Percentiles rank a stretch among this genome's conserved stretches.
phyloP scores from a whole-genome alignment of 2,797 vertebrate species.

The Setipinna tenuifilis region DNA sequence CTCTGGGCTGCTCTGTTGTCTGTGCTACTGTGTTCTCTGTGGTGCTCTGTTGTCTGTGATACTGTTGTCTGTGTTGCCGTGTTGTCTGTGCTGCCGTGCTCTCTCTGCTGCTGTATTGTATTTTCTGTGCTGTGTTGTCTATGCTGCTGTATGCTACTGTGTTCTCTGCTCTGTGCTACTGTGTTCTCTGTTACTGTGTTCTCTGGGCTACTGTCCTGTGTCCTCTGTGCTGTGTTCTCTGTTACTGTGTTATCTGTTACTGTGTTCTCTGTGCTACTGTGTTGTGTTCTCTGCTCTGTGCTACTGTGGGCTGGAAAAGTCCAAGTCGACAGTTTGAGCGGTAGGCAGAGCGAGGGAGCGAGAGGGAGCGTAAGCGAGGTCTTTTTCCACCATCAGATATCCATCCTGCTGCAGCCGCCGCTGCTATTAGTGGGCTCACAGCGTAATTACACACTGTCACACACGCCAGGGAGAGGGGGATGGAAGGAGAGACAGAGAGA shows the following conservation, averaged over 20 bases:
- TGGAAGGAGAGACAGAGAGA: constrained; percentile 44
- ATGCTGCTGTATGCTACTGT: too few species aligned
- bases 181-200: too few species aligned
- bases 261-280: neutral
- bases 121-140: too few species aligned
- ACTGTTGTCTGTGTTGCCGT: too few species aligned
- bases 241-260: too few species aligned
- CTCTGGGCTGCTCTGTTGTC: too few species aligned
- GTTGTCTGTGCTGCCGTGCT: neutral
- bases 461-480: constrained; percentile 46
- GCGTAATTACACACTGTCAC: constrained; percentile 69
- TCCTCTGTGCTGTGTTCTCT: too few species aligned
- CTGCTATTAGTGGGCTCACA: constrained; percentile 69
- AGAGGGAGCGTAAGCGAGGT: too few species aligned
- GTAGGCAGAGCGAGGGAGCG: neutral
- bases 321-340: neutral
- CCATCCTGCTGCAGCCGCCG: constrained; percentile 40
- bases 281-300: neutral
- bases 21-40: too few species aligned
- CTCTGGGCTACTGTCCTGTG: neutral
- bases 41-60: too few species aligned
- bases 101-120: too few species aligned
- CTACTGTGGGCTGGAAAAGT: neutral
- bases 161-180: neutral
- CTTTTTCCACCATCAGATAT: constrained; percentile 46